These are phyloP conservation scores for Spheniscus mendiculus DNA, from an alignment of 2,113 vertebrate species.

Conservation along the genomic window DNA sequence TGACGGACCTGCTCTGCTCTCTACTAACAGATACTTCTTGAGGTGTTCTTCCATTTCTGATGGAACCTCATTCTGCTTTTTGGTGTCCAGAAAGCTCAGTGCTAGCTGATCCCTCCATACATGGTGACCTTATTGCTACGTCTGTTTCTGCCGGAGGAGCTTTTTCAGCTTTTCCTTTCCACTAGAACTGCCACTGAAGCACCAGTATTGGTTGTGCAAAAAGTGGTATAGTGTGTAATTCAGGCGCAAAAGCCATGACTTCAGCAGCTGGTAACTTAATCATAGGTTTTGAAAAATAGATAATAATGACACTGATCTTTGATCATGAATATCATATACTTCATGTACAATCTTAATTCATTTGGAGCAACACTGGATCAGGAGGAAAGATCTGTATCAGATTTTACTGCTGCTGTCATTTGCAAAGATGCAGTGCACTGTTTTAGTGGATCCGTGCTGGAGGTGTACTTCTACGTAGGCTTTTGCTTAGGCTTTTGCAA, in stretches of 20 bases:
- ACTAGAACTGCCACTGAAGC: background rate
- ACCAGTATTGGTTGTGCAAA: background rate
- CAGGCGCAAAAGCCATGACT: background rate
- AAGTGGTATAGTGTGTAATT: background rate
- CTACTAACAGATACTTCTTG: background rate
- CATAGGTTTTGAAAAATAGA: background rate
- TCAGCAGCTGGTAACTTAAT: background rate
- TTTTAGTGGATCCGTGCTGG: background rate
- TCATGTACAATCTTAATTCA: background rate
- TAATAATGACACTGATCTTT: background rate
- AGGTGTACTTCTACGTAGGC: background rate
- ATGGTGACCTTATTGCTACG: background rate
- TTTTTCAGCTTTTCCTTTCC: background rate
- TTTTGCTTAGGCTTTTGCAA: background rate
- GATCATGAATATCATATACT: background rate
- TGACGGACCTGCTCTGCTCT: background rate
- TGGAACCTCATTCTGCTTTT: background rate
- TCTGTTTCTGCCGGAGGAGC: background rate
- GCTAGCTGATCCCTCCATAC: background rate
- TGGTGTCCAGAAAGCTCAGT: background rate
- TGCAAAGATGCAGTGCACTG: background rate
- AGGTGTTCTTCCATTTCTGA: background rate
- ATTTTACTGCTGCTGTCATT: background rate
- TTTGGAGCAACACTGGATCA: background rate
- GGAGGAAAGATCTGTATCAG: background rate